phyloP scores from a whole-genome alignment of 2,888 invertebrate genomes.

The Germaria angustata region DNA sequence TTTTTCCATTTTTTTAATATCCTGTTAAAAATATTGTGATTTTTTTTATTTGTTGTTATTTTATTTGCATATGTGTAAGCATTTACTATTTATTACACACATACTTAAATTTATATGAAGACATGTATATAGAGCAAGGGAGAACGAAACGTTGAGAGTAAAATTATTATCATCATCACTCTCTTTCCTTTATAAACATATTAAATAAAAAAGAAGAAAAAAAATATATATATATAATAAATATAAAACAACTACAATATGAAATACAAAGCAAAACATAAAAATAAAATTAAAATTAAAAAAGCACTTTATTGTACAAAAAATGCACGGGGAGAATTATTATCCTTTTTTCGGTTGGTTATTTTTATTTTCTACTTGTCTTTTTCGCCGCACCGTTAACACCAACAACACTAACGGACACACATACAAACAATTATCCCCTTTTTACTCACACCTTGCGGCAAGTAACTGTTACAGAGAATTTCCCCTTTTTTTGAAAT shows the following conservation, averaged over 20 bases:
- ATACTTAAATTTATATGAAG: neutral
- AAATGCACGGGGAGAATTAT: slow-evolving; percentile 66
- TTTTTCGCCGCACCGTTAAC: slow-evolving; percentile 65
- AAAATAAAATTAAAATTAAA: slow-evolving; percentile 67
- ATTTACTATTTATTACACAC: slow-evolving; percentile 57
- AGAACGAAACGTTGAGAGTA: slow-evolving; percentile 55
- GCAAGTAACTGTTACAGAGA: slow-evolving; percentile 40
- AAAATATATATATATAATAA: slow-evolving; percentile 29
- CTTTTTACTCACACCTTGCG: slow-evolving; percentile 28
- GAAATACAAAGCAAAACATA: slow-evolving; percentile 61
- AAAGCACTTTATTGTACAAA: slow-evolving; percentile 49
- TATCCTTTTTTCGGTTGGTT: slow-evolving; percentile 73
- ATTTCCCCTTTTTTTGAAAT: slow-evolving; percentile 55
- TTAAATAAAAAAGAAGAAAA: slow-evolving; percentile 39
- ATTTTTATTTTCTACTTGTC: slow-evolving; percentile 68
- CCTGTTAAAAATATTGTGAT: slow-evolving; percentile 53
- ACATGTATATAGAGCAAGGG: slow-evolving; percentile 42
- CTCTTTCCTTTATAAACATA: slow-evolving; percentile 53
- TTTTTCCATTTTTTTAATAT: slow-evolving; percentile 57
- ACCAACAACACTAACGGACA: slow-evolving; percentile 24
- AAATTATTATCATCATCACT: slow-evolving; percentile 43
- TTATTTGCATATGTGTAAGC: slow-evolving; percentile 55
- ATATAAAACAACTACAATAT: slow-evolving; percentile 58
- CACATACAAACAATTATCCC: slow-evolving; percentile 31
- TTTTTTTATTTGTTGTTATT: slow-evolving; percentile 41